phyloP scores from a whole-genome alignment of 2,888 invertebrate genomes.

The Acanthosepion lycidas region DNA sequence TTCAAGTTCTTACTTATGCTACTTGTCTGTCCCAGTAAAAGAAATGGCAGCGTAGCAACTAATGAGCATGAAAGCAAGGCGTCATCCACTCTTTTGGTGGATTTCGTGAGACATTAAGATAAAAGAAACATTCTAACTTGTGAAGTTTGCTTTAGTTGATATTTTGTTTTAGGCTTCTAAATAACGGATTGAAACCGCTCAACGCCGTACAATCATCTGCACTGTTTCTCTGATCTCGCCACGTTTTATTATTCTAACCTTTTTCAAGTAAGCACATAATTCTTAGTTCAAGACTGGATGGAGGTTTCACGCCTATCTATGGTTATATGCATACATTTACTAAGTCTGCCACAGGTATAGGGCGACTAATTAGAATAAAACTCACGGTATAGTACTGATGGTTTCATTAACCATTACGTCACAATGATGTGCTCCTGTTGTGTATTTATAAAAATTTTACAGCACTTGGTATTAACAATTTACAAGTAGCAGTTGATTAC shows the following conservation, averaged over 20 bases:
- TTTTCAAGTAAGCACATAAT: neutral
- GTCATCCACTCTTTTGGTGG: neutral
- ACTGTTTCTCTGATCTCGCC: neutral
- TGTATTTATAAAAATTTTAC: too few relatives aligned
- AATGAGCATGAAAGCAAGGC: neutral
- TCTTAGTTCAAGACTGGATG: neutral
- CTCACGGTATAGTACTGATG: too few relatives aligned
- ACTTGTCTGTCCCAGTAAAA: too few relatives aligned
- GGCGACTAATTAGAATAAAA: too few relatives aligned
- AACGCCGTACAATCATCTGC: neutral
- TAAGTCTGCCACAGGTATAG: too few relatives aligned
- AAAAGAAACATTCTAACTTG: neutral
- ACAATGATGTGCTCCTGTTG: too few relatives aligned
- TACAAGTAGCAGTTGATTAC: too few relatives aligned
- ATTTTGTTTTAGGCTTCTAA: neutral
- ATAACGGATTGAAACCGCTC: neutral
- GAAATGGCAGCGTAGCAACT: too few relatives aligned
- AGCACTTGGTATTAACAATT: too few relatives aligned
- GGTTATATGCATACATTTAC: too few relatives aligned
- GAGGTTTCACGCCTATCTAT: neutral
- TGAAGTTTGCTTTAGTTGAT: slow-evolving; percentile 9
- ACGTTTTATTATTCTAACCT: neutral
- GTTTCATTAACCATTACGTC: too few relatives aligned
- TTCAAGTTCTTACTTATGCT: too few relatives aligned
- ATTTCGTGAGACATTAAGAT: neutral